Evolutionary conservation across 1,140 invertebrate species (phyloP).

Genomic region (Anagrus nilaparvatae): DNA sequence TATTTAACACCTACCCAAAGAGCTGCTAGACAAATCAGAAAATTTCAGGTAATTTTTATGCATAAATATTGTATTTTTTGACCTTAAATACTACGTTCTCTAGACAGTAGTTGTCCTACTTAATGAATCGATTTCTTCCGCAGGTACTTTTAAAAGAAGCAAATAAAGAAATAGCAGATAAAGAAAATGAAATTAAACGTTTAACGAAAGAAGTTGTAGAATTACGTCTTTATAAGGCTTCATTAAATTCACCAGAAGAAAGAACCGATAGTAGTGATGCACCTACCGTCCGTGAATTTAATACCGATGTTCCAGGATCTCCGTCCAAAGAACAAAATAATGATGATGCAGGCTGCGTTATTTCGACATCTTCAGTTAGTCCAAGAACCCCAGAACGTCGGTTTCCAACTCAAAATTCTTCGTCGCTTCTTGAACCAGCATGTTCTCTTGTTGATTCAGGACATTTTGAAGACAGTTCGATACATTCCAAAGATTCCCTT

Average conservation of each 20-base stretch:
- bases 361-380: conserved; percentile 10
- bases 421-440: too few species aligned
- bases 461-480: conserved; percentile 72
- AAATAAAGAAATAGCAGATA: conserved; percentile 63
- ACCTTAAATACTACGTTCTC: too few species aligned
- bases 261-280: conserved; percentile 63
- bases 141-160: conserved; percentile 62
- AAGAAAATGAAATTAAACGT: conserved; percentile 68
- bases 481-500: conserved; percentile 63
- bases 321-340: conserved; percentile 29
- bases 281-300: conserved; percentile 58
- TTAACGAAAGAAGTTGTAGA: conserved; percentile 76
- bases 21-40: conserved; percentile 65
- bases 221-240: conserved; percentile 65
- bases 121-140: too few species aligned
- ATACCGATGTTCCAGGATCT: conserved; percentile 38
- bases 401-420: too few species aligned
- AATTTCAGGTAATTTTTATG: conserved; percentile 43
- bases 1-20: conserved; percentile 80
- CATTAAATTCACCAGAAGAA: conserved; percentile 59
- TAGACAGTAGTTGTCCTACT: too few species aligned
- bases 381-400: conserved; percentile 25
- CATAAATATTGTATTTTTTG: too few species aligned
- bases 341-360: conserved; percentile 13
- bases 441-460: conserved; percentile 71